Percentiles rank a stretch among this genome's conserved stretches.
These are phyloP conservation scores for Zaprionus taronus DNA, from an alignment of 1,140 invertebrate genomes.

Conservation along the genomic window DNA sequence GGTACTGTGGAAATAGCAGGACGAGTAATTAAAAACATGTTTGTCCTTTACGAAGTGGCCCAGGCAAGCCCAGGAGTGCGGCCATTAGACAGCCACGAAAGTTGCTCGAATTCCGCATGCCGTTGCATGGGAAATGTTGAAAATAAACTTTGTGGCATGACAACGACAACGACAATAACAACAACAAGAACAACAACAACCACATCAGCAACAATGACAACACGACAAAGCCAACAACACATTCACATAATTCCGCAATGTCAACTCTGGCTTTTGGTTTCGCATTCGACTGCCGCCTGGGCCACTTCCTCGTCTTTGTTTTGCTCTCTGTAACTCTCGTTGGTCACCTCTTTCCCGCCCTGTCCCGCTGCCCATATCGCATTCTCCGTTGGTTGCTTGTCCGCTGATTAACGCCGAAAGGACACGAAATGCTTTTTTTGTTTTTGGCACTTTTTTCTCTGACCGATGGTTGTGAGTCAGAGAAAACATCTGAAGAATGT, in stretches of 20 bases:
- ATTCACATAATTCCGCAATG: conserved; percentile 70
- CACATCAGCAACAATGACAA: conserved; percentile 35
- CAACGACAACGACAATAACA: conserved; percentile 32
- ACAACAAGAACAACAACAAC: conserved; percentile 33
- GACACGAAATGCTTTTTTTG: conserved; percentile 64
- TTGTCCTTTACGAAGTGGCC: conserved; percentile 60
- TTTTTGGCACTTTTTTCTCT: conserved; percentile 46
- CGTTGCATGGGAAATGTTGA: conserved; percentile 68
- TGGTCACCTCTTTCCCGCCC: conserved; percentile 44
- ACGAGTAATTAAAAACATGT: conserved; percentile 81
- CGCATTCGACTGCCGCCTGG: conserved; percentile 28
- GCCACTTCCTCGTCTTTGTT: conserved; percentile 30
- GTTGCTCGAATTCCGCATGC: conserved; percentile 66
- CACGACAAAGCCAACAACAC: conserved; percentile 21
- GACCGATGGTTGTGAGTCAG: conserved; percentile 14
- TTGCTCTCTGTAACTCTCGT: conserved; percentile 42
- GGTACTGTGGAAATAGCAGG: conserved; percentile 53
- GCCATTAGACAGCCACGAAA: conserved; percentile 43
- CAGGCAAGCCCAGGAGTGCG: conserved; percentile 23
- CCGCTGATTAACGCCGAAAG: conserved; percentile 74
- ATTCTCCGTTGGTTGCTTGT: conserved; percentile 7
- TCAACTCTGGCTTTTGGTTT: conserved; percentile 79
- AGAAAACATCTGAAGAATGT: conserved; percentile 59
- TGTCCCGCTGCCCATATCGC: neutral
- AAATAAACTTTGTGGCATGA: conserved; percentile 76